Evolutionary conservation across 2,797 vertebrate species (phyloP).

Genomic region (Rhincodon typus): DNA sequence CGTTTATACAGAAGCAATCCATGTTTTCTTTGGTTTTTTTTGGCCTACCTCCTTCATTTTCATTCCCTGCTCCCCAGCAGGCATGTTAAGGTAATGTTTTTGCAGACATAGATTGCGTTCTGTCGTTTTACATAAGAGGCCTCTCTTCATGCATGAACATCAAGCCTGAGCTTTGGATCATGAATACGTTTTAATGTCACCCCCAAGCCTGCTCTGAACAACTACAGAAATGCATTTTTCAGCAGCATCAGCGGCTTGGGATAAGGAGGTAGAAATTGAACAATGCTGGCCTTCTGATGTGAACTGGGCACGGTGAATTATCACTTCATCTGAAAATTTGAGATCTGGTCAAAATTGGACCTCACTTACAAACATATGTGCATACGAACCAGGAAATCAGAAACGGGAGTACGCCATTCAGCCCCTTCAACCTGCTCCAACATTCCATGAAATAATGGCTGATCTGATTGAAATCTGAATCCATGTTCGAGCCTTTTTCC

Average conservation of each 20-base stretch:
- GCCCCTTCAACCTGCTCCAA: no score
- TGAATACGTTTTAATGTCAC: neutral
- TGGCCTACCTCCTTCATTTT: neutral
- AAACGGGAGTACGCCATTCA: no score
- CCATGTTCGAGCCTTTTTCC: no score
- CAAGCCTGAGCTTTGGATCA: neutral
- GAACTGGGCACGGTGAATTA: neutral
- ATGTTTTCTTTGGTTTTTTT: neutral
- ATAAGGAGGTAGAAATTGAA: neutral
- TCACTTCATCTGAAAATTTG: neutral
- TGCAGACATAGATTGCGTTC: neutral
- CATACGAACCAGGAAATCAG: no score
- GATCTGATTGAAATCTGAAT: no score
- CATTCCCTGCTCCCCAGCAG: neutral
- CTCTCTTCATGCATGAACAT: neutral
- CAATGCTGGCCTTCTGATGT: neutral
- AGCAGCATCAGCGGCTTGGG: neutral
- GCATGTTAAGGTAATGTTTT: neutral
- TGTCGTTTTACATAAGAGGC: neutral
- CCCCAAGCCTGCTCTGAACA: neutral
- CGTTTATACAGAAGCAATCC: neutral
- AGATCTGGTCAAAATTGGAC: neutral
- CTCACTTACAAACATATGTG: neutral
- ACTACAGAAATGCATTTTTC: neutral
- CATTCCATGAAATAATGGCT: no score